Evolutionary conservation across 2,797 vertebrate genomes (phyloP).

Genomic region (Melanotaenia boesemani): DNA sequence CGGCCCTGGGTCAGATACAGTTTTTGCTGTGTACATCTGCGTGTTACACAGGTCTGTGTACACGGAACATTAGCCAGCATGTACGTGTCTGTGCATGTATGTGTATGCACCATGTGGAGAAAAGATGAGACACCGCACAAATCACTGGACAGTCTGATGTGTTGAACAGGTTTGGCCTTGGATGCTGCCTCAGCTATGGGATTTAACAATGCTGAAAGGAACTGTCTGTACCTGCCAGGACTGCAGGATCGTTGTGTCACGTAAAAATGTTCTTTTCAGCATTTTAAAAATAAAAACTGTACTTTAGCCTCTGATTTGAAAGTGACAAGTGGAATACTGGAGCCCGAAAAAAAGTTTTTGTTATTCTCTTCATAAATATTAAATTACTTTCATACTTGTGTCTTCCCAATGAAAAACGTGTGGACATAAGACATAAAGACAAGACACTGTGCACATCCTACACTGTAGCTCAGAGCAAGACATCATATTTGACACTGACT

Average conservation of each 20-base stretch:
- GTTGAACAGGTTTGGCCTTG: slow-evolving; percentile 62
- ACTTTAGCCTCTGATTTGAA: slow-evolving; percentile 25
- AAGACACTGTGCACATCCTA: slow-evolving; percentile 40
- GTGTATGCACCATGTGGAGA: slow-evolving; percentile 66
- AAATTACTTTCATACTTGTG: background rate
- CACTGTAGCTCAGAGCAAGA: slow-evolving; percentile 31
- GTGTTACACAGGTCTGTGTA: slow-evolving; percentile 7
- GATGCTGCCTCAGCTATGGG: slow-evolving; percentile 61
- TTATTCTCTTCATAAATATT: background rate
- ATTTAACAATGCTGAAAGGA: slow-evolving; percentile 56
- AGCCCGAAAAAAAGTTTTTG: background rate
- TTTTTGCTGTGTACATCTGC: slow-evolving; percentile 30
- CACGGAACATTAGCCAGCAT: slow-evolving; percentile 12
- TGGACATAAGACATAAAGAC: slow-evolving; percentile 20
- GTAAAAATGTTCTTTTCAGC: slow-evolving; percentile 37
- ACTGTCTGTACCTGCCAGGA: slow-evolving; percentile 47
- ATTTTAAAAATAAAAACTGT: slow-evolving; percentile 25
- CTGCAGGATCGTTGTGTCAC: slow-evolving; percentile 37
- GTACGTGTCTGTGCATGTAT: slow-evolving; percentile 23
- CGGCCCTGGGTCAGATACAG: too few relatives aligned
- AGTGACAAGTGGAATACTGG: slow-evolving; percentile 2
- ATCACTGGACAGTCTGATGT: slow-evolving; percentile 62
- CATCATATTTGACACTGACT: slow-evolving; percentile 31
- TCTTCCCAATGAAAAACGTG: slow-evolving; percentile 17
- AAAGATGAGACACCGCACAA: slow-evolving; percentile 71